These are phyloP conservation scores for Netelia inedita DNA, from an alignment of 2,888 invertebrate genomes.

Conservation along the genomic window DNA sequence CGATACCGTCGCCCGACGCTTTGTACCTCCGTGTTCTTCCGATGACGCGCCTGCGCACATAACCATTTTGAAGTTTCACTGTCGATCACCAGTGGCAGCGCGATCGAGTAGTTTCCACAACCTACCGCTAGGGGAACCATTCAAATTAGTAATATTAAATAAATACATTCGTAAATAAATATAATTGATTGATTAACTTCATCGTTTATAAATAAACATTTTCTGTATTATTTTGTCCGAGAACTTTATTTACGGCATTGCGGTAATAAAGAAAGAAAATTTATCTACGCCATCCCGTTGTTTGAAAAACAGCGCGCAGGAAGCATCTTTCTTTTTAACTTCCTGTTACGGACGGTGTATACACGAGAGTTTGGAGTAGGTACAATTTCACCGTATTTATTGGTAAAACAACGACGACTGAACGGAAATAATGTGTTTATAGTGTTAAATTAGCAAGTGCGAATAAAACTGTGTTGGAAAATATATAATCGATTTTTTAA, in stretches of 20 bases:
- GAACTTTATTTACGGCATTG: not conserved
- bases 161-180: slow-evolving; percentile 5
- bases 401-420: slow-evolving; percentile 47
- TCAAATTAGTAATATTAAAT: slow-evolving; percentile 42
- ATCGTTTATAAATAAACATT: not conserved
- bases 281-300: not conserved
- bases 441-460: slow-evolving; percentile 24
- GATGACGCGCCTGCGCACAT: slow-evolving; percentile 20
- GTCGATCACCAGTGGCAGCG: not conserved
- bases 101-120: slow-evolving; percentile 1
- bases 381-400: slow-evolving; percentile 71
- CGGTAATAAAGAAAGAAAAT: not conserved
- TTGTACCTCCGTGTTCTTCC: slow-evolving; percentile 18
- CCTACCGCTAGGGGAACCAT: slow-evolving; percentile 31
- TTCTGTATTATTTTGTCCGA: not conserved
- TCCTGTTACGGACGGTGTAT: slow-evolving; percentile 72
- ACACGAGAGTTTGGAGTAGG: slow-evolving; percentile 68
- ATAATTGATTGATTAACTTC: not conserved
- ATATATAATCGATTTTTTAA: slow-evolving; percentile 49
- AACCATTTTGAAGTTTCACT: not conserved
- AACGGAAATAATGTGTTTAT: slow-evolving; percentile 65
- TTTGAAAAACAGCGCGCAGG: slow-evolving; percentile 63
- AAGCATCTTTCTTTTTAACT: slow-evolving; percentile 74
- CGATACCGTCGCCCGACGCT: slow-evolving; percentile 64
- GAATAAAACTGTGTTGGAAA: slow-evolving; percentile 28